Evolutionary conservation across 2,113 vertebrate species (phyloP), one percentile per base, ranked within the genome.

Genomic region (Salvator merianae): DNA sequence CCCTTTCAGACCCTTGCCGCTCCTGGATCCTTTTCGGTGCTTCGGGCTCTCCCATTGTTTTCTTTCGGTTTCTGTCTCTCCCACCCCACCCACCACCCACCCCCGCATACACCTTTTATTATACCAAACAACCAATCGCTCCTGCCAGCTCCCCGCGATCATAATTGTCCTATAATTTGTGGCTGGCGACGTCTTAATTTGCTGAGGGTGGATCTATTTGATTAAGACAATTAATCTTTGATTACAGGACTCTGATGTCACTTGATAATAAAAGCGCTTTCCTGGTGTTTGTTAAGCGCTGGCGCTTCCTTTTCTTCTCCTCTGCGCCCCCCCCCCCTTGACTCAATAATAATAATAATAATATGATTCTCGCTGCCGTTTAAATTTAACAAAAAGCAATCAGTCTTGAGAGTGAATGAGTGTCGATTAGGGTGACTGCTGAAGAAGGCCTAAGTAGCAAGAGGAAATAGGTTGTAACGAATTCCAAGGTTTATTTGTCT

Each of bases 211-310:
- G 93, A 90, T 93, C 92, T 89, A 92, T 92, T 92, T 95, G 94
- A 94, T 94, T 91, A 94, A 95, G 93, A 91, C 93, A 92, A 93
- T 95, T 94, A 92, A 95, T 95, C 94, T 94, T 91, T 93, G 94
- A 89, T 94, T 91, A 93, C 93, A 93, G 85, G 86, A 87, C 85
- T 80, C 89, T 81, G 76, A 79, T 92, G 92, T 93, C 93, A 92
- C 81, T 86, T 73, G 91, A 26, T 74, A 76, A 47, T 70, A 63
- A 71, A 80, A 30, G 18, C 16, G 79, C 40, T 0, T 4, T 26
- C 22, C 24, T 0, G 18, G 18, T 7, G 53, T 47, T 82, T 34
- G 36, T 40, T 24, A 3, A 22, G 14, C 24, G 68, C 4, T 4
- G 14, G 9, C 38, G 26, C 4, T 62, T 26, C 5, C 22, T 50